A percentile compares a stretch with the other conserved stretches of the same genome.
These are phyloP conservation scores for Spinus olivaceus DNA, from an alignment of 2,797 vertebrate genomes.

Conservation along the genomic window DNA sequence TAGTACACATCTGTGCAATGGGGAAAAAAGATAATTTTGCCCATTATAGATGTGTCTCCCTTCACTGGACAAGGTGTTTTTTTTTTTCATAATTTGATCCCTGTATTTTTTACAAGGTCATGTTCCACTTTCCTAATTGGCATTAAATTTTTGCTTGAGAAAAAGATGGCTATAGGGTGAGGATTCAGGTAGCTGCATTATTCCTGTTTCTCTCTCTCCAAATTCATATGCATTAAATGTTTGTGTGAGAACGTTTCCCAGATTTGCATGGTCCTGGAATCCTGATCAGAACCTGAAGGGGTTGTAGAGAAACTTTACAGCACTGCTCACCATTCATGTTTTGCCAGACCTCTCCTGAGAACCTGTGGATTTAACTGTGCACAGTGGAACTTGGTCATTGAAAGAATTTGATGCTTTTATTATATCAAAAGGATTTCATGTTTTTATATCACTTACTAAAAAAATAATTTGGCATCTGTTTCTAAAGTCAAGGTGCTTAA, in stretches of 20 bases:
- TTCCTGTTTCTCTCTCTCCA: neutral
- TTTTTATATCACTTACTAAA: slow-evolving; percentile 7
- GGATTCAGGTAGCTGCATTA: neutral
- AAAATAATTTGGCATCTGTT: neutral
- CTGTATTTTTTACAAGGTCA: slow-evolving; percentile 8
- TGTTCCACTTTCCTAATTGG: slow-evolving; percentile 22
- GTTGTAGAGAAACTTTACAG: slow-evolving; percentile 72
- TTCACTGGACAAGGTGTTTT: neutral
- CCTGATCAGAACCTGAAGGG: slow-evolving; percentile 30
- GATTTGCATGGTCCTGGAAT: slow-evolving; percentile 25
- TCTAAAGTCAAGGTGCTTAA: slow-evolving; percentile 38
- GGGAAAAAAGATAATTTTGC: neutral
- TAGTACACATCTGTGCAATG: neutral
- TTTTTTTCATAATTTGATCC: neutral
- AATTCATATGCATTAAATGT: slow-evolving; percentile 42
- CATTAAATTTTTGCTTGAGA: slow-evolving; percentile 12
- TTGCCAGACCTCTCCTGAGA: slow-evolving; percentile 71
- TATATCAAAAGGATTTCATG: neutral
- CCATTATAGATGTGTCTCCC: neutral
- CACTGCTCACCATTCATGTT: slow-evolving; percentile 78
- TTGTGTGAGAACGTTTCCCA: slow-evolving; percentile 41
- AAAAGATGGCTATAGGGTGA: neutral
- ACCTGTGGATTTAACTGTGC: slow-evolving; percentile 81
- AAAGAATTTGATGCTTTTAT: slow-evolving; percentile 9
- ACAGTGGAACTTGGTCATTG: slow-evolving; percentile 41